Base-by-base conservation (phyloP, 1,140 invertebrate genomes). In the Popillia japonica region DNA sequence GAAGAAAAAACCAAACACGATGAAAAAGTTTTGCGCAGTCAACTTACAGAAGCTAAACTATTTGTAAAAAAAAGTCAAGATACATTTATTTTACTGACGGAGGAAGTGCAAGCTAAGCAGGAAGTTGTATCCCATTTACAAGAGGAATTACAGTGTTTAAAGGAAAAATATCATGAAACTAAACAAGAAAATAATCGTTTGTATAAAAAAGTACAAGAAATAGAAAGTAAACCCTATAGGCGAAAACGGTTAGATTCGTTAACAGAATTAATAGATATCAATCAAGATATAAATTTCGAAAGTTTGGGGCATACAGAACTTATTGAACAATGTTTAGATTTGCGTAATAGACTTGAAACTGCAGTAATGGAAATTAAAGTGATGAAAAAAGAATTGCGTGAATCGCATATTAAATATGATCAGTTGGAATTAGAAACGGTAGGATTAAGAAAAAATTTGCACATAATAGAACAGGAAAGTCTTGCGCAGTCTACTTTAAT, bases 301-400 rank as follows among this genome's bases (percentile, higher is more conserved):
- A 88, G 90, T 17, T 87, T 95, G 78, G 93, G 94, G 82, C 93
- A 93, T 81, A 93, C 95, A 80, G 93, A 92, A 80, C 86, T 96
- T 14, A 92, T 94, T 78, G 94, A 95, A 85, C 94, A 95, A 84
- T 96, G 94, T 83, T 89, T 92, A 10, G 94, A 95, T 80, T 85
- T 96, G 75, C 89, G 92, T 64, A 88, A 89, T 41, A 90, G 94
- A 73, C 95, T 96, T 84, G 93, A 95, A 84, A 95, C 94, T 85
- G 94, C 94, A 0, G 91, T 96, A 0, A 89, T 92, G 77, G 95
- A 96, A 88, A 96, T 96, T 17, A 89, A 93, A 80, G 91, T 92
- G 3, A 92, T 96, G 90, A 95, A 95, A 80, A 90, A 92, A 20
- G 94, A 96, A 83, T 87, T 96, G 0, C 91, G 93, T n/a, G 93